Percentiles rank a stretch among this genome's conserved stretches.
Conservation (phyloP, 1,140 invertebrate species). For the Heliconius congener region DNA sequence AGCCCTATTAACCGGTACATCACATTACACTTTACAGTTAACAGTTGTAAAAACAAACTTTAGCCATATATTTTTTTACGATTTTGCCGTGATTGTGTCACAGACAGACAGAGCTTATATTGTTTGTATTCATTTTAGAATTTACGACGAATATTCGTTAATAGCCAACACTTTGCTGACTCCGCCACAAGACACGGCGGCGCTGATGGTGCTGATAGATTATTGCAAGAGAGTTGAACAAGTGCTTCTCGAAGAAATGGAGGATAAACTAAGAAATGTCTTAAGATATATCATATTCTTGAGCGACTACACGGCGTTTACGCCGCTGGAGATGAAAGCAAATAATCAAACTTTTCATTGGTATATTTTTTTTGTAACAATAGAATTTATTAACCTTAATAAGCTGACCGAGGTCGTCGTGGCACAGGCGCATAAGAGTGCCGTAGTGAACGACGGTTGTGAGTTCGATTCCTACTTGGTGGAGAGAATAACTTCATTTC, state of each 20-base stretch:
- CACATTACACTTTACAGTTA: too few relatives aligned
- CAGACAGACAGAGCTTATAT: neutral
- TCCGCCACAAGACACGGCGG: constrained; percentile 90
- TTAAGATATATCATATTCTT: constrained; percentile 87
- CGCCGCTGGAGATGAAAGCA: constrained; percentile 91
- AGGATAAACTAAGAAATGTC: constrained; percentile 87
- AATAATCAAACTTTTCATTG: constrained; percentile 94
- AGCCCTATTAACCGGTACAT: too few relatives aligned
- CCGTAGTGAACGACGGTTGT: too few relatives aligned
- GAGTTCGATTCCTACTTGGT: too few relatives aligned
- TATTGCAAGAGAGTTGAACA: constrained; percentile 90
- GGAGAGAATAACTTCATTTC: too few relatives aligned
- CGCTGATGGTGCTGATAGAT: constrained; percentile 90
- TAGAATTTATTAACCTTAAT: neutral
- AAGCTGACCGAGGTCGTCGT: too few relatives aligned
- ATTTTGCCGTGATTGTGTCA: too few relatives aligned
- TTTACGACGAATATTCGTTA: constrained; percentile 91
- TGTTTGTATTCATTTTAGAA: constrained; percentile 77
- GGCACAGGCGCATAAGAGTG: too few relatives aligned
- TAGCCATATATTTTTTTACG: too few relatives aligned
- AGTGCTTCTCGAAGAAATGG: constrained; percentile 87
- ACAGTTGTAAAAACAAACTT: too few relatives aligned
- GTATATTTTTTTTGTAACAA: constrained; percentile 61
- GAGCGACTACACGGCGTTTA: constrained; percentile 89
- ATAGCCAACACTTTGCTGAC: constrained; percentile 91